phyloP scores from a whole-genome alignment of 1,140 invertebrate species.

The Chironomus tepperi region DNA sequence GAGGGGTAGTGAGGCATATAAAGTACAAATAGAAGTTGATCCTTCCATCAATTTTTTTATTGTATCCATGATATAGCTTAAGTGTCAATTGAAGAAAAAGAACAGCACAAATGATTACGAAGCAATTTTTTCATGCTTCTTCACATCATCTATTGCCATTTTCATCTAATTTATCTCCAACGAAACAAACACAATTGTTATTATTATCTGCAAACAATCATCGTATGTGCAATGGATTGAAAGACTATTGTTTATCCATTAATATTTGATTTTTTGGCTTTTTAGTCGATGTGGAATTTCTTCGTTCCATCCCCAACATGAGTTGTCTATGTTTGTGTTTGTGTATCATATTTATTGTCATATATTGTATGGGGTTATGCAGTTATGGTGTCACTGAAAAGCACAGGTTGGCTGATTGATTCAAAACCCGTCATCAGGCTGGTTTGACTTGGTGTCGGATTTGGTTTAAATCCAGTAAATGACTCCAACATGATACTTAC shows the following conservation, averaged over 20 bases:
- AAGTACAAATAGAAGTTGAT: too few species aligned
- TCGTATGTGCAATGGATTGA: neutral
- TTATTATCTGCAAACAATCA: constrained; percentile 21
- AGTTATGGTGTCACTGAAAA: too few species aligned
- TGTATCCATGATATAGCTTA: too few species aligned
- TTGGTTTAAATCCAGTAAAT: too few species aligned
- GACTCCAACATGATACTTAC: too few species aligned
- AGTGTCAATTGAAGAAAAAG: neutral
- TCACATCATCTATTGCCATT: neutral
- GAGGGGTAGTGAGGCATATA: too few species aligned
- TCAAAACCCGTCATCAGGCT: too few species aligned
- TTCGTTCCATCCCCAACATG: neutral
- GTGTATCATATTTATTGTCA: constrained; percentile 12
- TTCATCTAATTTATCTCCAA: neutral
- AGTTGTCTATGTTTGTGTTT: neutral
- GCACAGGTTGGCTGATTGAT: too few species aligned
- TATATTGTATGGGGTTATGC: too few species aligned
- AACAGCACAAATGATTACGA: neutral
- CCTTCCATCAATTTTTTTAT: too few species aligned
- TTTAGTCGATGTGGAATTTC: neutral
- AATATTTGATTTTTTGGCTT: constrained; percentile 17
- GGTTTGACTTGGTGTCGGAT: too few species aligned
- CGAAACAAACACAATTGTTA: constrained; percentile 16
- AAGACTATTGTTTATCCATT: constrained; percentile 16
- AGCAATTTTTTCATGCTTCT: neutral